phyloP scores from a whole-genome alignment of 2,888 invertebrate genomes.

The Metallyticus violacea region DNA sequence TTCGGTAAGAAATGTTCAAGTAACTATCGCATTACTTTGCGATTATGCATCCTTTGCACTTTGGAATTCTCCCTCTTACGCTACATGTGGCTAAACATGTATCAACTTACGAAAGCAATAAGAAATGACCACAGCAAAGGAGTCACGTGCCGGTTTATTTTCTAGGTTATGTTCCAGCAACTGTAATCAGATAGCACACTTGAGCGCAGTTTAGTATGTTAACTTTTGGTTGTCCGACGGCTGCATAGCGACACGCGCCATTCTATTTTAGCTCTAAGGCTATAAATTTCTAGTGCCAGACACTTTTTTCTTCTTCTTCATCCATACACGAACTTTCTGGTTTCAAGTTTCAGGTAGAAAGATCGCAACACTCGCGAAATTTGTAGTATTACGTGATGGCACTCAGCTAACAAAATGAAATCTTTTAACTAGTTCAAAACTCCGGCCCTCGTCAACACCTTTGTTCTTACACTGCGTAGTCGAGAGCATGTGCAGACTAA shows the following conservation, averaged over 20 bases:
- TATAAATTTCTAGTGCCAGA: not conserved
- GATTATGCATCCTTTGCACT: no score
- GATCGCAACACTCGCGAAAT: not conserved
- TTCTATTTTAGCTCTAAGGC: not conserved
- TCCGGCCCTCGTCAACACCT: not conserved
- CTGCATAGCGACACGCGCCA: not conserved
- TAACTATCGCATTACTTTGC: no score
- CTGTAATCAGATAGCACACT: not conserved
- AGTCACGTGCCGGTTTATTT: not conserved
- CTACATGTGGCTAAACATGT: no score
- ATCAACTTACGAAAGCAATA: no score
- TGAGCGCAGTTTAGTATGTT: not conserved
- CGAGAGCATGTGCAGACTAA: no score
- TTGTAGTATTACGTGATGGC: not conserved
- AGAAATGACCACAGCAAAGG: not conserved
- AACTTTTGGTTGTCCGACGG: not conserved
- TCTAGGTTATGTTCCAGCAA: not conserved
- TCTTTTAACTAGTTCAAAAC: not conserved
- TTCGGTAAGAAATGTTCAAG: no score
- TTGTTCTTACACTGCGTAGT: no score
- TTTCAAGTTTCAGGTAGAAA: not conserved
- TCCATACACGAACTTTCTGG: not conserved
- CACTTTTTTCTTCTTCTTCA: not conserved
- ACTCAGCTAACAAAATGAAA: not conserved
- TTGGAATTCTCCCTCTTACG: no score